Base-by-base conservation (phyloP, 1,140 invertebrate genomes). In the Drosophila pachea region DNA sequence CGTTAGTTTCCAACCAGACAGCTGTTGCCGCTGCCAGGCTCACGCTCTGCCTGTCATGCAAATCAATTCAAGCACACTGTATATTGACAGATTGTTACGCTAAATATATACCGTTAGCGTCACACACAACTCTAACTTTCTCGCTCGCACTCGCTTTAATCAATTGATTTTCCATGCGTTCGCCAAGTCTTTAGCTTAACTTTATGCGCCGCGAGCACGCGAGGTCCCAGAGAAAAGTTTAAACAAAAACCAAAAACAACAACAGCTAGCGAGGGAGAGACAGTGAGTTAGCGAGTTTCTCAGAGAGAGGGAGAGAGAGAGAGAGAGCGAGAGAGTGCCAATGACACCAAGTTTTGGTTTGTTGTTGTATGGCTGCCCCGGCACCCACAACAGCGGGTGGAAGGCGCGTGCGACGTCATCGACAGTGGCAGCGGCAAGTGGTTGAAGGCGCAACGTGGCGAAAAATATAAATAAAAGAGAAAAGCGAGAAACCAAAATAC, bases 401-500 rank as follows among this genome's bases (percentile, higher is more conserved):
- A 47, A 16, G 33, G 48, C 40, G 62, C 14, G 43, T 60, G 50
- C 63, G 54, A 58, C 56, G 61, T 45, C 31, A 22, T 68, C 74
- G 74, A 63, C 73, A 48, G 16, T 47, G 42, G 29, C 53, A 36
- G 70, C 58, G 68, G 55, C 67, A 47, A 84, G 76, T 83, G 79
- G 79, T 83, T 83, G 76, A 84, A 77, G 69, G 73, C 76, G 52
- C 77, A 75, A 61, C 58, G 67, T 64, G 67, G 67, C 55, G 48
- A 73, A 73, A 64, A 67, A 55, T 68, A 64, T 64, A 64, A 64
- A 64, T 65, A 70, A 70, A 60, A 55, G 52, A 40, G 31, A 66
- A 60, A 16, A 52, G 35, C 7, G 49, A 16, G 12, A 52, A 56
- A 70, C 33, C 58, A 62, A 54, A 68, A 62, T n/a, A 32, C 38